Percentiles rank a stretch among this genome's conserved stretches.
These are phyloP conservation scores for Malthinus flaveolus DNA, from an alignment of 2,888 invertebrate species.

Conservation along the genomic window DNA sequence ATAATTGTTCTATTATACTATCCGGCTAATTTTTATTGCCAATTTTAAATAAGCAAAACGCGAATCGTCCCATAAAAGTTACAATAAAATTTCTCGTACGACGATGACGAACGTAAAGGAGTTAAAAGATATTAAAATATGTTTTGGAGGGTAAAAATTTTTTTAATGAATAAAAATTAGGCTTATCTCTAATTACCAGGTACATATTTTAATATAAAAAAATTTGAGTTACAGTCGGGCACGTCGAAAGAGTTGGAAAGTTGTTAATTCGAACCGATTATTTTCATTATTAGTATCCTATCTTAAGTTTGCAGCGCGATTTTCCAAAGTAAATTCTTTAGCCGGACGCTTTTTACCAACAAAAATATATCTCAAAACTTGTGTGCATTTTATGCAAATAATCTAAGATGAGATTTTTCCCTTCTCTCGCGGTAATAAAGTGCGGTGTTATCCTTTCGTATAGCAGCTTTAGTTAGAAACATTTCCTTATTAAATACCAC, in stretches of 20 bases:
- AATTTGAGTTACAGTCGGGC: constrained; percentile 26
- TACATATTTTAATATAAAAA: constrained; percentile 44
- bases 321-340: constrained; percentile 43
- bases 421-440: constrained; percentile 51
- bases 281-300: constrained; percentile 54
- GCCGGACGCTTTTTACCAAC: constrained; percentile 40
- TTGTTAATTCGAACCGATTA: constrained; percentile 56
- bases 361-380: constrained; percentile 45
- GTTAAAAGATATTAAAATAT: background rate
- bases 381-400: constrained; percentile 57
- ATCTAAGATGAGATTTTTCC: constrained; percentile 56
- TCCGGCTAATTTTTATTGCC: constrained; percentile 19
- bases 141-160: background rate
- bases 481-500: constrained; percentile 55
- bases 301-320: constrained; percentile 49
- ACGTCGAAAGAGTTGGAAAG: constrained; percentile 48
- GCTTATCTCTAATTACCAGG: constrained; percentile 47
- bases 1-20: constrained; percentile 24
- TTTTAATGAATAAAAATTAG: constrained; percentile 33
- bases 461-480: constrained; percentile 49
- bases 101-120: constrained; percentile 16
- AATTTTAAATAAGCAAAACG: constrained; percentile 16
- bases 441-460: constrained; percentile 51
- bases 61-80: constrained; percentile 6
- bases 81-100: constrained; percentile 11